Percentiles rank a stretch among this genome's conserved stretches.
These are phyloP conservation scores for Baccha elongata DNA, from an alignment of 2,888 invertebrate species.

Conservation along the genomic window DNA sequence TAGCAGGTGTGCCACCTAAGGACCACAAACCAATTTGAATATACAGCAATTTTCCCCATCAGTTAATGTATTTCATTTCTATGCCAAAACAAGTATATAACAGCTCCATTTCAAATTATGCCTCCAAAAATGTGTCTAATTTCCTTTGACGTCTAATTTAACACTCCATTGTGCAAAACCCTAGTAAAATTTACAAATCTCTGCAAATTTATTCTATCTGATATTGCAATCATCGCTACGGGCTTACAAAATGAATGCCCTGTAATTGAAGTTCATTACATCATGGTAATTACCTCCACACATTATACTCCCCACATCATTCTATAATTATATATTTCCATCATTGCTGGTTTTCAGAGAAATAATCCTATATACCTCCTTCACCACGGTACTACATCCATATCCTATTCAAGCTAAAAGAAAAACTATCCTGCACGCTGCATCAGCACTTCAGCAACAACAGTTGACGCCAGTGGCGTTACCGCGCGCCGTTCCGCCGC, in stretches of 20 bases:
- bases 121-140: slow-evolving; percentile 1
- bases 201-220: slow-evolving; percentile 2
- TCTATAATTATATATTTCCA: slow-evolving; percentile 54
- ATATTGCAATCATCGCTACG: slow-evolving; percentile 24
- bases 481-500: slow-evolving; percentile 40
- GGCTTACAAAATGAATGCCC: slow-evolving; percentile 34
- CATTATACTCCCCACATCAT: slow-evolving; percentile 17
- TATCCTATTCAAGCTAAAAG: slow-evolving; percentile 15
- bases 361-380: slow-evolving; percentile 20
- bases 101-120: neutral
- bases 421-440: slow-evolving; percentile 33
- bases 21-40: too few relatives aligned
- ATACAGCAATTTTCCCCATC: too few relatives aligned
- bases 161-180: slow-evolving; percentile 3
- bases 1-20: too few relatives aligned
- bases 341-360: slow-evolving; percentile 36
- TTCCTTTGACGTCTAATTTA: slow-evolving; percentile 29
- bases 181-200: slow-evolving; percentile 19
- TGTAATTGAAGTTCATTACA: slow-evolving; percentile 67
- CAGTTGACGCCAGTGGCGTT: slow-evolving; percentile 22
- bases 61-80: too few relatives aligned
- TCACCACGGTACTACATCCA: too few relatives aligned
- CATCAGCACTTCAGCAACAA: slow-evolving; percentile 8
- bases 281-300: slow-evolving; percentile 50
- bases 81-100: too few relatives aligned